Evolutionary conservation across 2,888 invertebrate species (phyloP), one percentile per base, ranked within the genome.

Genomic region (Parthenolecanium corni): DNA sequence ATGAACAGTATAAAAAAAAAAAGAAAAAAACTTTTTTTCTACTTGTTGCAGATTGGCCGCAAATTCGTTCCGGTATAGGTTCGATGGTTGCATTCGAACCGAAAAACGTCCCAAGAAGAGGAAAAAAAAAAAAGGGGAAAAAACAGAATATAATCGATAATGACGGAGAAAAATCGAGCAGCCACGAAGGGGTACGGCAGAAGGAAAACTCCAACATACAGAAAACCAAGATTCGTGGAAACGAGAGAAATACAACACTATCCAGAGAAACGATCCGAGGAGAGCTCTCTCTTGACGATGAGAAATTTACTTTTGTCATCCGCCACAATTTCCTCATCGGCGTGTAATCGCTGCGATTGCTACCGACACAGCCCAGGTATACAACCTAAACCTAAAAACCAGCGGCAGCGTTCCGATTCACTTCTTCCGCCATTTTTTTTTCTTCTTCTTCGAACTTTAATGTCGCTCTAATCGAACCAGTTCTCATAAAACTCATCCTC

Each of bases 11-110:
- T n/a, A n/a, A n/a, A n/a, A n/a, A n/a, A n/a, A n/a, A n/a, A n/a
- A n/a, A n/a, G n/a, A n/a, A n/a, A 31, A 31, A 31, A 31, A 31
- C 5, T 31, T 31, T 31, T 31, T 9, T 31, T 6, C 31, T 31
- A 6, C 5, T 31, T 9, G 31, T 42, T 40, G 24, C 54, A 54
- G 54, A 54, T 54, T 54, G 54, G 54, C 54, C 42, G 42, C 40
- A 54, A 54, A 54, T 54, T 54, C 54, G 54, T 54, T 54, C 40
- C 54, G 54, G 54, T 54, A 54, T 54, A 40, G 31, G 54, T 54
- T 54, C 54, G 54, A 54, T 54, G 54, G 54, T 54, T 54, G 31
- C 54, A 54, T 54, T 54, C 54, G 40, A 54, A 42, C 54, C 38
- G 54, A 54, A 54, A 54, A 24, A 38, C 12, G 38, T 31, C 9